Conservation (phyloP, 2,888 invertebrate species). For the Drosophila quinaria region DNA sequence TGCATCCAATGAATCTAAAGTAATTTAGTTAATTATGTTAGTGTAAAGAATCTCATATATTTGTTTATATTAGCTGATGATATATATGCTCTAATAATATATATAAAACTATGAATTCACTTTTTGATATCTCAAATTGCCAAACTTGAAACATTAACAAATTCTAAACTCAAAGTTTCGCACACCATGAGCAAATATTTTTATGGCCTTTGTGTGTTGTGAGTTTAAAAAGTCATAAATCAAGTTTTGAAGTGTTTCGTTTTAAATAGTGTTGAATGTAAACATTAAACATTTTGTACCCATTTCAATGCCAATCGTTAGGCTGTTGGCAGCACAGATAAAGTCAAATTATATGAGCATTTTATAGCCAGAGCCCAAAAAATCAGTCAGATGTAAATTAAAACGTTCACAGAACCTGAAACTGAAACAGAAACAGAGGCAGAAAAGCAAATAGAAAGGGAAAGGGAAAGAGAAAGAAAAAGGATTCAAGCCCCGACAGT, state of each 20-base stretch:
- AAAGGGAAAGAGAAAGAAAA: neutral
- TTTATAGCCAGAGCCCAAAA: conserved; percentile 40
- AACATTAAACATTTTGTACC: conserved; percentile 51
- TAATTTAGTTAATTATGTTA: neutral
- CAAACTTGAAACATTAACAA: conserved; percentile 24
- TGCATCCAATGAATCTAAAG: neutral
- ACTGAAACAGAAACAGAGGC: neutral
- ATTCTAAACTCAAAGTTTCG: conserved; percentile 19
- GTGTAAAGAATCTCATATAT: neutral
- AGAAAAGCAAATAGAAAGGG: neutral
- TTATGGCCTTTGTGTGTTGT: neutral
- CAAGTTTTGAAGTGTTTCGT: conserved; percentile 33
- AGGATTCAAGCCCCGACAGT: conserved; percentile 47
- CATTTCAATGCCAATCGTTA: conserved; percentile 69
- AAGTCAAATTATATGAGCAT: conserved; percentile 71
- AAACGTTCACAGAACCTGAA: conserved; percentile 30
- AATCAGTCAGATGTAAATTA: conserved; percentile 55
- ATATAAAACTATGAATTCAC: neutral
- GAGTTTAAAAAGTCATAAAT: conserved; percentile 39
- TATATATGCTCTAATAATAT: neutral
- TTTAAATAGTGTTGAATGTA: conserved; percentile 39
- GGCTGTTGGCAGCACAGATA: conserved; percentile 65
- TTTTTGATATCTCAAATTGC: conserved; percentile 4
- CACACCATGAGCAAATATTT: conserved; percentile 6
- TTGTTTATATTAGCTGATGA: neutral